These are phyloP conservation scores for Calonectris borealis DNA, from an alignment of 2,113 vertebrate species.

Conservation along the genomic window DNA sequence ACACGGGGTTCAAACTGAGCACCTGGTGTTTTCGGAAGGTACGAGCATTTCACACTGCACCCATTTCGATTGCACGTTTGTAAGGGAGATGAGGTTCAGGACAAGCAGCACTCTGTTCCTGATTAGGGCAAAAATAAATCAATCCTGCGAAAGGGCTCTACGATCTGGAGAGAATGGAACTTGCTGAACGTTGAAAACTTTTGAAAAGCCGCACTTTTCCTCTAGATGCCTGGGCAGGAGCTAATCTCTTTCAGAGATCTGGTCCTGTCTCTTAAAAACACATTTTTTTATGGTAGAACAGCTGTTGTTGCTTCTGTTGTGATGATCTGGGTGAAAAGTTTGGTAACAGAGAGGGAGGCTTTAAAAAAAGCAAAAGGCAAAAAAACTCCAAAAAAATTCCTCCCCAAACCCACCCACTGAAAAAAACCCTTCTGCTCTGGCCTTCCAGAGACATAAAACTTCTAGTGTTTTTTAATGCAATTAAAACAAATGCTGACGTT, in stretches of 20 bases:
- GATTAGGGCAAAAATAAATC: conserved; percentile 23
- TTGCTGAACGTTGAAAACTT: conserved; percentile 22
- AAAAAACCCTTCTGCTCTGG: conserved; percentile 41
- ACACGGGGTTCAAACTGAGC: neutral
- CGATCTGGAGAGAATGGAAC: neutral
- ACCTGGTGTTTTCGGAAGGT: neutral
- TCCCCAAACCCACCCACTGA: conserved; percentile 36
- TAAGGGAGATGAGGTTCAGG: neutral
- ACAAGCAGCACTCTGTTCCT: neutral
- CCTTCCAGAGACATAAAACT: conserved; percentile 41
- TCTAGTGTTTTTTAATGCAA: conserved; percentile 46
- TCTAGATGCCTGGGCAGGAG: conserved; percentile 11
- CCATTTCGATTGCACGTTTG: neutral
- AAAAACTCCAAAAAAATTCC: conserved; percentile 17
- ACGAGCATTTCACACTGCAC: neutral
- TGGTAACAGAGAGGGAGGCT: conserved; percentile 59
- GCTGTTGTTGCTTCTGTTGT: conserved; percentile 68
- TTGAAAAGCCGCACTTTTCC: neutral
- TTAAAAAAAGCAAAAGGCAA: conserved; percentile 38
- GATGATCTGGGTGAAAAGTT: conserved; percentile 71
- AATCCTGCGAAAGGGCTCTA: neutral
- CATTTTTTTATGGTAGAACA: conserved; percentile 56
- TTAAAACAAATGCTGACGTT: conserved; percentile 67
- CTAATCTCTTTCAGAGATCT: conserved; percentile 53
- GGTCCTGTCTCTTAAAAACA: conserved; percentile 52